phyloP scores from a whole-genome alignment of 2,113 vertebrate species.

The Mugil cephalus region DNA sequence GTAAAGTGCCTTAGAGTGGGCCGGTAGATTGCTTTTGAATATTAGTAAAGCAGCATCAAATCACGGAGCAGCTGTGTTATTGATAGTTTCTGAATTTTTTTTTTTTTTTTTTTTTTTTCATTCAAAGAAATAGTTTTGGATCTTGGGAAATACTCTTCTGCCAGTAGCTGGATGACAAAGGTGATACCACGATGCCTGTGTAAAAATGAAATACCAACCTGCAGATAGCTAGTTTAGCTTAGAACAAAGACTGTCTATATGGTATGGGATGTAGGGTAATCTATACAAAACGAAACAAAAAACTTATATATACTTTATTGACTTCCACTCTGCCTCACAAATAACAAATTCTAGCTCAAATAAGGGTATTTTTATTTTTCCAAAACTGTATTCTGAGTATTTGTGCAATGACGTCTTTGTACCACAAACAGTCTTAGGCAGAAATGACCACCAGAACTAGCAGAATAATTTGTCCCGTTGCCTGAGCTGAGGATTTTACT shows the following conservation, averaged over 20 bases:
- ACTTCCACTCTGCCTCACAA: no score
- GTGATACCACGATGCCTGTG: neutral
- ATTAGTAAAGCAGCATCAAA: slow-evolving; percentile 19
- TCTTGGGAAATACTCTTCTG: no score
- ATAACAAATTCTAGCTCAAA: no score
- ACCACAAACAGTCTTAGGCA: neutral
- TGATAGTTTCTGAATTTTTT: neutral
- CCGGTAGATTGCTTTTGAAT: neutral
- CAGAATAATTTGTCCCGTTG: slow-evolving; percentile 36
- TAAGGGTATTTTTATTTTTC: no score
- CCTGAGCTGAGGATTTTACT: slow-evolving; percentile 40
- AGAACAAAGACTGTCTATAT: no score
- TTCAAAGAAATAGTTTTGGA: neutral
- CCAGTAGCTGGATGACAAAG: neutral
- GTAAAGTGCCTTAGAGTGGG: slow-evolving; percentile 30
- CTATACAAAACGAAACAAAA: no score
- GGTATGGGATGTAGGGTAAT: no score
- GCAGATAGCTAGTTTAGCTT: neutral
- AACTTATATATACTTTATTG: no score
- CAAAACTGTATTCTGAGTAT: no score
- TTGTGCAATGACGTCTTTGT: neutral
- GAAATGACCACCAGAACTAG: neutral
- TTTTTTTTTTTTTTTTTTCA: neutral
- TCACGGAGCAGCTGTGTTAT: neutral
- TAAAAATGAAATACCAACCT: neutral